A percentile compares a stretch with the other conserved stretches of the same genome.
Conservation (phyloP, 2,113 vertebrate species). For the Corythoichthys intestinalis region DNA sequence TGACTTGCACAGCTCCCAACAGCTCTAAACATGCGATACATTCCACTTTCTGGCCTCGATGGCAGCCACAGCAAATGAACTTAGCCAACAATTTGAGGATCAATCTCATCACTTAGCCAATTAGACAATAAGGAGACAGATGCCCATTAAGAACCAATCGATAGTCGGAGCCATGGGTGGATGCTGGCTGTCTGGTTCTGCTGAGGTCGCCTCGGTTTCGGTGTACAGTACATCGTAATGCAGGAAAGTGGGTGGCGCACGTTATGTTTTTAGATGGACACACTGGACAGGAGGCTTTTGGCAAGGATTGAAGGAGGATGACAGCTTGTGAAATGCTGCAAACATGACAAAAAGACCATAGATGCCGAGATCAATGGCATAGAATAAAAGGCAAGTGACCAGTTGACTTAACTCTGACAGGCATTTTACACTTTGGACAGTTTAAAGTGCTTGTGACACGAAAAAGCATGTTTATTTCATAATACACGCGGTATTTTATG, state of each 20-base stretch:
- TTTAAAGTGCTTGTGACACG: too few relatives aligned
- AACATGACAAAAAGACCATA: slow-evolving; percentile 45
- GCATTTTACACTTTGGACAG: slow-evolving; percentile 52
- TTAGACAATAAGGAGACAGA: slow-evolving; percentile 76
- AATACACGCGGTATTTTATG: too few relatives aligned
- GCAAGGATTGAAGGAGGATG: slow-evolving; percentile 23
- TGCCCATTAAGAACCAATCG: slow-evolving; percentile 72
- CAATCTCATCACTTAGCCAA: slow-evolving; percentile 78
- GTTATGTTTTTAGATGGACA: slow-evolving; percentile 30
- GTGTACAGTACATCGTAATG: slow-evolving; percentile 44
- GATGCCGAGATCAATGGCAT: slow-evolving; percentile 37
- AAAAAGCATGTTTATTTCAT: too few relatives aligned
- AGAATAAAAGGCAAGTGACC: slow-evolving; percentile 23
- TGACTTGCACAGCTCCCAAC: slow-evolving; percentile 44
- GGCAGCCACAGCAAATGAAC: slow-evolving; percentile 64
- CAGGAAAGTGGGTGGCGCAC: slow-evolving; percentile 39
- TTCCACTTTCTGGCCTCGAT: slow-evolving; percentile 45
- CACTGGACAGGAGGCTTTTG: slow-evolving; percentile 27
- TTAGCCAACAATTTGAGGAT: slow-evolving; percentile 71
- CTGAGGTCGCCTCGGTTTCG: slow-evolving; percentile 44
- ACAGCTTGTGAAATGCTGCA: slow-evolving; percentile 24
- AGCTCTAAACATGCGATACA: slow-evolving; percentile 44
- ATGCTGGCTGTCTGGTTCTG: slow-evolving; percentile 59
- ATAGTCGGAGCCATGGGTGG: slow-evolving; percentile 68
- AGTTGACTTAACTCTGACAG: slow-evolving; percentile 46